Evolutionary conservation across 2,797 vertebrate species (phyloP).

Genomic region (Salarias fasciatus): DNA sequence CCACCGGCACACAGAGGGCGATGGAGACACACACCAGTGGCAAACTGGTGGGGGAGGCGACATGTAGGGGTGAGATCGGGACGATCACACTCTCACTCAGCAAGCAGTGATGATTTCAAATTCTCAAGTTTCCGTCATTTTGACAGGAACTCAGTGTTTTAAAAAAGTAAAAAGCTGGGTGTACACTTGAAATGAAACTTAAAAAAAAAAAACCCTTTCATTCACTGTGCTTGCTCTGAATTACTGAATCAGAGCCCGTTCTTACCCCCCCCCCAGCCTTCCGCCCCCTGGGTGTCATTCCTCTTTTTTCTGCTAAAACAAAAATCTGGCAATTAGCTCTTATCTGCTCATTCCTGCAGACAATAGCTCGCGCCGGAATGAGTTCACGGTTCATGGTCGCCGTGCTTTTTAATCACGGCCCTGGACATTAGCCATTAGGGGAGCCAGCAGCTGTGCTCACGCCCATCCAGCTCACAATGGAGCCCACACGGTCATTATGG

Average conservation of each 20-base stretch:
- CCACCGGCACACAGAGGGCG: not conserved
- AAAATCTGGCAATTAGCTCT: constrained; percentile 70
- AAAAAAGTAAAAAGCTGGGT: not conserved
- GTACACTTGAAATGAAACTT: constrained; percentile 19
- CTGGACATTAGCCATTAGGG: constrained; percentile 62
- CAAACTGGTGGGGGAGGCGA: too few species aligned
- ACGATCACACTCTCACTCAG: too few species aligned
- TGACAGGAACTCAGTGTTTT: too few species aligned
- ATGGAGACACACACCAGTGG: too few species aligned
- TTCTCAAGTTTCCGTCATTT: too few species aligned
- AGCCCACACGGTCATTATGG: constrained; percentile 57
- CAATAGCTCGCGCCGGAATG: constrained; percentile 61
- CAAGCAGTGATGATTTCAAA: too few species aligned
- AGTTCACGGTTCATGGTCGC: constrained; percentile 66
- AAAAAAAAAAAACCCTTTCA: constrained; percentile 29
- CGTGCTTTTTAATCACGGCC: constrained; percentile 72
- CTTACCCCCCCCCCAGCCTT: constrained; percentile 52
- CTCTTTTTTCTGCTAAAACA: constrained; percentile 54
- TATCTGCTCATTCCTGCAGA: constrained; percentile 63
- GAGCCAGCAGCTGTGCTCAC: constrained; percentile 59
- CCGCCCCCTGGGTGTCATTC: constrained; percentile 13
- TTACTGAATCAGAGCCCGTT: constrained; percentile 38
- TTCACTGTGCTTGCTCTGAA: constrained; percentile 38
- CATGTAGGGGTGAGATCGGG: too few species aligned
- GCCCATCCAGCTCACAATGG: constrained; percentile 48